Evolutionary conservation across 2,797 vertebrate species (phyloP).

Genomic region (Tenualosa ilisha): DNA sequence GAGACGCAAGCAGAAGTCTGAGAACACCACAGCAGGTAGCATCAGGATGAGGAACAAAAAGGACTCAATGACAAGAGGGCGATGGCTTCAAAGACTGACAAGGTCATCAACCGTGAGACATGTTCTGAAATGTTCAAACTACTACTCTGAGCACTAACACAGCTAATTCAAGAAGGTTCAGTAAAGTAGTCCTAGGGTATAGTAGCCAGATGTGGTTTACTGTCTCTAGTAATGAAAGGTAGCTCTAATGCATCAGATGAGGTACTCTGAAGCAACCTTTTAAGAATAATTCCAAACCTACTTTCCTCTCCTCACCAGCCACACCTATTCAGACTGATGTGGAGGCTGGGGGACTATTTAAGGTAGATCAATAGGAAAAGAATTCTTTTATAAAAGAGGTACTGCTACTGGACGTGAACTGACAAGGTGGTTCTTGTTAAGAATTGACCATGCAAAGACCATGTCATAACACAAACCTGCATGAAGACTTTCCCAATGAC

Average conservation of each 20-base stretch:
- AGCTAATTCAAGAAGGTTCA: background rate
- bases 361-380: no score
- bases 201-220: background rate
- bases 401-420: no score
- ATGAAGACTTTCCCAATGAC: conserved; percentile 99
- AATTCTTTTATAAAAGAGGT: no score
- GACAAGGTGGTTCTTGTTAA: background rate
- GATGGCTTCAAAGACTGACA: background rate
- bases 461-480: conserved; percentile 79
- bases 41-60: background rate
- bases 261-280: background rate
- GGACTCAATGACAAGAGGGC: background rate
- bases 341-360: no score
- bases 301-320: background rate
- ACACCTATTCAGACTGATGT: background rate
- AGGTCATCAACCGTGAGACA: background rate
- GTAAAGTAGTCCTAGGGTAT: background rate
- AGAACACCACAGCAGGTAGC: background rate
- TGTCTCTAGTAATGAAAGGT: no score
- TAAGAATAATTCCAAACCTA: background rate
- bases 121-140: background rate
- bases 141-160: no score
- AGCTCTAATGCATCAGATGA: no score
- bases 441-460: background rate
- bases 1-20: conserved; percentile 18